Evolutionary conservation across 2,888 invertebrate species (phyloP), one percentile per base, ranked within the genome.

Genomic region (Trichopoda pennipes): DNA sequence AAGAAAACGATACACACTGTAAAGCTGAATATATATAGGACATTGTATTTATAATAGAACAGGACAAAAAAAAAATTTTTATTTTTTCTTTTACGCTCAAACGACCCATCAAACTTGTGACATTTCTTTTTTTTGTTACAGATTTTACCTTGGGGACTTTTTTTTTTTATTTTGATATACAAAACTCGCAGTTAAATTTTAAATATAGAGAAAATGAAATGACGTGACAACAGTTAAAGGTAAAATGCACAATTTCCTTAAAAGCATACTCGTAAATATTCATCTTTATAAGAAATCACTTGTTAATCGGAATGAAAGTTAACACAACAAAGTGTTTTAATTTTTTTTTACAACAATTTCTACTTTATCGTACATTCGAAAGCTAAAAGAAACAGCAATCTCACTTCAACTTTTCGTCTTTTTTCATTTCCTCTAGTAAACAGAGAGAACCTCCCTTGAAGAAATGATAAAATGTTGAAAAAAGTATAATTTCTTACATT

Each of bases 141-240:
- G 69, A 84, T 84, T 81, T 81, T 56, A 58, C 84, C 66, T 78
- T 66, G n/a, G 83, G 85, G 85, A 80, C 16, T 76, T 58, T 53
- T 32, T 32, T 80, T 66, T 7, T 35, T 17, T 55, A 23, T 53
- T 44, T 28, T 44, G 23, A 68, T 19, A 38, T 32, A 38, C 21
- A 61, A 23, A 49, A 55, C 21, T 21, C 38, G 12, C 49, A 21
- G 10, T 21, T 55, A 53, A 55, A 70, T 38, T 32, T 32, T 6
- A 64, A 80, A 60, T 7, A 49, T 66, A 58, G 44, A 53, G 44
- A 28, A 72, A 53, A 38, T 56, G 56, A 51, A 77, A 78, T 51
- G 42, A 83, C 73, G 76, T 83, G 83, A 80, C 69, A 76, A 77
- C 68, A 73, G 38, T 80, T 77, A 68, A 80, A 77, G 60, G 66